Evolutionary conservation across 2,888 invertebrate species (phyloP), one percentile per base, ranked within the genome.

Genomic region (Drosophila putrida): DNA sequence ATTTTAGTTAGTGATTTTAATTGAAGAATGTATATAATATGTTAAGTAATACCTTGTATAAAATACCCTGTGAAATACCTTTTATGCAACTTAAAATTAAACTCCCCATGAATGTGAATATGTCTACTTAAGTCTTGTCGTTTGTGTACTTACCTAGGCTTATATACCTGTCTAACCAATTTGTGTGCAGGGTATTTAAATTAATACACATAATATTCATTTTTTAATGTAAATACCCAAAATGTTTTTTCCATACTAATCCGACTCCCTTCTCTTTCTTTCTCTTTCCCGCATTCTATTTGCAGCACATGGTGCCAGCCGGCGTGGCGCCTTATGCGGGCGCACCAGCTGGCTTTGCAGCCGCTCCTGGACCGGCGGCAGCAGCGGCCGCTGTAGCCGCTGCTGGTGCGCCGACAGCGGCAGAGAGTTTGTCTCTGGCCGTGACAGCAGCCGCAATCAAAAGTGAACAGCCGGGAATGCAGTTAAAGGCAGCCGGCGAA

Each of bases 281-380:
- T 76, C 4, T 51, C 9, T 27, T 27, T 39, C 41, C 20, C 53
- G 46, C 39, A 15, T 25, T 51, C 41, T 71, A 44, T 15, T 27
- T 90, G 6, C 80, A 92, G 92, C 93, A 92, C 88, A 91, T 92
- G 91, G 92, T 92, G 91, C 92, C 92, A 78, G 90, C 92, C 72
- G 91, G 92, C 73, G 92, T 92, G 79, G 90, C 91, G 82, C 92
- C 92, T 62, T 92, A 90, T 81, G 91, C 91, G 51, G 91, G 92
- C 80, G 91, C 92, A 72, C 92, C 92, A 61, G 82, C 91, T 80
- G 92, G 92, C 87, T 92, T 90, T 87, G 92, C 92, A 66, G 90
- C 92, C 66, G 90, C 90, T 64, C 89, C 89, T 46, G 88, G 91
- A 61, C 84, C 82, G 44, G 91, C 82, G 44, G 91, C 90, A 74